Evolutionary conservation across 2,797 vertebrate genomes (phyloP), one percentile per base, ranked within the genome.

Genomic region (Glossophaga mutica): DNA sequence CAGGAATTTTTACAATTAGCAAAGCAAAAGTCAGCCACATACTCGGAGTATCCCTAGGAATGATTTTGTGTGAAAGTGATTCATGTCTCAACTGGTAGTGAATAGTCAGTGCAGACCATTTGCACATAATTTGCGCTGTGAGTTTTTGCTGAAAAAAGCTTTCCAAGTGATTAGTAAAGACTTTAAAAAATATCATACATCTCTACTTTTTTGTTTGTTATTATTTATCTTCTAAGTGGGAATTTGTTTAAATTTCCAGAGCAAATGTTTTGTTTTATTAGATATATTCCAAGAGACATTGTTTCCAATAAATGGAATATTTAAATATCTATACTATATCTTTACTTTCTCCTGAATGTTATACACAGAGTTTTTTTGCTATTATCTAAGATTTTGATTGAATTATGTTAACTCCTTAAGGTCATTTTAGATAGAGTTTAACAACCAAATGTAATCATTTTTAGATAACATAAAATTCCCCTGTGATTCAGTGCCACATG

Each of bases 331-430:
- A 82, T 89, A 67, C 59, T 71, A 42, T 52, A 85, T 71, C 59
- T 97, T 96, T 90, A 93, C 97, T 91, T 96, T 82, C 62, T 81
- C 34, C 24, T 96, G 22, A 93, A 94, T 87, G 42, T 67, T 79
- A 93, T 71, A 90, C 16, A 29, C 2, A 74, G 55, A 44, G 7
- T 77, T 96, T 89, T 29, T 50, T 29, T 87, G 15, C 21, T 88
- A 74, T 68, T 77, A 22, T 57, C 0, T 55, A 92, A 81, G 1
- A 57, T 26, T 94, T 57, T 78, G 15, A 78, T 32, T 85, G 5
- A 92, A 76, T 71, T 71, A 37, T 19, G 15, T 77, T 95, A 82
- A 83, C 55, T 77, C 6, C 32, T 21, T 74, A 87, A 48, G 48
- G 86, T 93, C 21, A 88, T 78, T 79, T 90, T 73, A 85, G 50